Percentiles rank a stretch among this genome's conserved stretches.
phyloP scores from a whole-genome alignment of 2,113 vertebrate genomes.

The Crotalus tigris region DNA sequence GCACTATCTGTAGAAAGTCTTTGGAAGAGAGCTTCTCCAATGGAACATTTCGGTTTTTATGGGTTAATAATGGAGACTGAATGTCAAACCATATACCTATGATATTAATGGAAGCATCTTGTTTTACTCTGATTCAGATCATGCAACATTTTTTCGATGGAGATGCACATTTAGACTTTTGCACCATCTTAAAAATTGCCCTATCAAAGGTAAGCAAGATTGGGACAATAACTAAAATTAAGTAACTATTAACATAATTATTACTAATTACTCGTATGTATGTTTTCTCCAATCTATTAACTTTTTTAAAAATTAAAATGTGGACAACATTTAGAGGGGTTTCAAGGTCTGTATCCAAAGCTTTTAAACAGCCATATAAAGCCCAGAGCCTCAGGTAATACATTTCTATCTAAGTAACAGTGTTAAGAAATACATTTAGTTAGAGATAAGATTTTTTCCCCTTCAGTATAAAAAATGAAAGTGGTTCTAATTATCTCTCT shows the following conservation, averaged over 20 bases:
- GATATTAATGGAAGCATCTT: neutral
- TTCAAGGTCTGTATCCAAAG: neutral
- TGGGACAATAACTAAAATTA: neutral
- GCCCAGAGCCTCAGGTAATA: neutral
- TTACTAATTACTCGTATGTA: neutral
- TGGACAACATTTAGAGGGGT: neutral
- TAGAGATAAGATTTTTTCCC: neutral
- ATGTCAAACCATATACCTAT: neutral
- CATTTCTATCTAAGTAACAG: neutral
- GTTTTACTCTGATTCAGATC: neutral
- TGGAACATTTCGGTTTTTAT: neutral
- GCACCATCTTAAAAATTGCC: neutral
- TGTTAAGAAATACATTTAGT: neutral
- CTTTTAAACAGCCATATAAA: neutral
- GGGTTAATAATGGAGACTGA: neutral
- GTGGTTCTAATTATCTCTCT: neutral
- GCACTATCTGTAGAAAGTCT: neutral
- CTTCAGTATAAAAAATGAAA: neutral
- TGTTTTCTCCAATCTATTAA: neutral
- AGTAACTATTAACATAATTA: neutral
- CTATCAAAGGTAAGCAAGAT: neutral
- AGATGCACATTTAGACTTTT: neutral
- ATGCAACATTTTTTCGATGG: neutral
- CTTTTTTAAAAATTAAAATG: neutral
- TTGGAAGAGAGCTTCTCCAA: neutral